These are phyloP conservation scores for Gryllus longicercus DNA, from an alignment of 2,888 invertebrate genomes.

Conservation along the genomic window DNA sequence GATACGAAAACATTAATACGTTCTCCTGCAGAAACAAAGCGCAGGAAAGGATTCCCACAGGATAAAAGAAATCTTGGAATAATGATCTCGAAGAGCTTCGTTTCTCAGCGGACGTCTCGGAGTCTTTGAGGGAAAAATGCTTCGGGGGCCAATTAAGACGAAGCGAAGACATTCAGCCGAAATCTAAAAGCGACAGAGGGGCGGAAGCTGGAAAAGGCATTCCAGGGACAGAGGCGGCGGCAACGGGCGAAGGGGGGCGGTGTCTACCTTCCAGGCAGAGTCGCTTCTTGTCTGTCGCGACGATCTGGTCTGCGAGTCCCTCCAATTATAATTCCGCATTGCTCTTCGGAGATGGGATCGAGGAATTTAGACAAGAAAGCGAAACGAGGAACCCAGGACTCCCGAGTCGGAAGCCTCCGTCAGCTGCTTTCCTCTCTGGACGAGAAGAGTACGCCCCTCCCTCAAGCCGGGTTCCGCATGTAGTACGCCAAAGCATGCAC, in stretches of 20 bases:
- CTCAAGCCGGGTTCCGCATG: no score
- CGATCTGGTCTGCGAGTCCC: background rate
- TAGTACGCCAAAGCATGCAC: background rate
- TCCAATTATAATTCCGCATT: conserved; percentile 7
- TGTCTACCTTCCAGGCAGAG: background rate
- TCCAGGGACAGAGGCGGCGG: background rate
- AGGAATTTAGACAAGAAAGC: background rate
- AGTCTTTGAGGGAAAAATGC: no score
- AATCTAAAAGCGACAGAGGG: background rate
- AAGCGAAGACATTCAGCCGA: background rate
- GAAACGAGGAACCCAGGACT: no score
- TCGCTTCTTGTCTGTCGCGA: background rate
- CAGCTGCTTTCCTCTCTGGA: no score
- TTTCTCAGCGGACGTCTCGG: no score
- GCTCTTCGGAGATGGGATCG: background rate
- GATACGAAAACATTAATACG: no score
- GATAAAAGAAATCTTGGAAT: no score
- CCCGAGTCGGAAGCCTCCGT: no score
- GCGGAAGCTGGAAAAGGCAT: background rate
- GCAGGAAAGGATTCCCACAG: no score
- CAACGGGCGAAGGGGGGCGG: background rate
- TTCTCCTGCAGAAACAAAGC: no score
- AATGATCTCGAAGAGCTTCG: no score
- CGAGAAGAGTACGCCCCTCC: no score
- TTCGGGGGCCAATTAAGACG: background rate